Conservation (phyloP, 23 tunicate species). For the Botrylloides violaceus region DNA sequence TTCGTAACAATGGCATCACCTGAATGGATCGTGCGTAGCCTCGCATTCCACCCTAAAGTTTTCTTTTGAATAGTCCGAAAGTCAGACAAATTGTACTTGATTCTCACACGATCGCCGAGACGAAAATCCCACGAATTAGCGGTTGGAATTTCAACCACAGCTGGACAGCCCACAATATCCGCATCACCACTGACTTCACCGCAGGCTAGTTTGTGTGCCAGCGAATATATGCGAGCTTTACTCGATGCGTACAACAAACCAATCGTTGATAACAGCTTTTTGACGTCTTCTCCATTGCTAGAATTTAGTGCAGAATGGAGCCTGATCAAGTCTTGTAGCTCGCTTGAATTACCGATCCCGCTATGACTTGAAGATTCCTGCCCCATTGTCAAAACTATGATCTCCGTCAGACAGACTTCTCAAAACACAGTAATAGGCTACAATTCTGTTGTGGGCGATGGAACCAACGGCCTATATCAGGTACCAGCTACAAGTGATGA, state of each 20-base stretch:
- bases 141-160: not conserved
- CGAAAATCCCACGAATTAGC: slow-evolving; percentile 1
- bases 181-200: not conserved
- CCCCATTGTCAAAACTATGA: too few relatives aligned
- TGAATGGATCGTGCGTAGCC: not conserved
- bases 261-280: not conserved
- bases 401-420: too few relatives aligned
- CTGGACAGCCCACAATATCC: not conserved
- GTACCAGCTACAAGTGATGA: too few relatives aligned
- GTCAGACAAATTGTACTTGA: slow-evolving; percentile 1
- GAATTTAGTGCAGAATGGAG: too few relatives aligned
- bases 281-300: not conserved
- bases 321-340: too few relatives aligned
- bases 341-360: too few relatives aligned
- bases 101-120: slow-evolving; percentile 23
- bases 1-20: not conserved
- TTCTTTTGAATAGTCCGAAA: not conserved
- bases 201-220: not conserved
- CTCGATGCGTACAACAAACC: slow-evolving; percentile 1
- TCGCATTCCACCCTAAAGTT: slow-evolving; percentile 4
- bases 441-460: too few relatives aligned
- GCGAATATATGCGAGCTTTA: not conserved
- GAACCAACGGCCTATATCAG: too few relatives aligned
- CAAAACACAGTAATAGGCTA: too few relatives aligned
- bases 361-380: too few relatives aligned